Evolutionary conservation across 2,113 vertebrate species (phyloP).

Genomic region (Campylomormyrus tamandua): DNA sequence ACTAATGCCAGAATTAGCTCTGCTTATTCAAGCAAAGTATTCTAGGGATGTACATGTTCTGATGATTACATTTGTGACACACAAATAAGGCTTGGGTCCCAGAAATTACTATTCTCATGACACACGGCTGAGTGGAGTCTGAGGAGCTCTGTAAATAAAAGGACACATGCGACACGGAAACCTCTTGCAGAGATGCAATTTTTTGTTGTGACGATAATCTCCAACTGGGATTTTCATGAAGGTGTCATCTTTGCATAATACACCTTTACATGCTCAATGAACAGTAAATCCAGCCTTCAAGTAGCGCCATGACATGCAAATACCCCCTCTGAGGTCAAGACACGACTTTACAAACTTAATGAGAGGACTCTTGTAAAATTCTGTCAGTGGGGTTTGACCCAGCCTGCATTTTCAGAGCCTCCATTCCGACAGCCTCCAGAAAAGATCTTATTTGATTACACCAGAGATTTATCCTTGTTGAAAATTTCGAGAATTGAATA

Average conservation of each 20-base stretch:
- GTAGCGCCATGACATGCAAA: background rate
- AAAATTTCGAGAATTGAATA: constrained; percentile 9
- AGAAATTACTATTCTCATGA: background rate
- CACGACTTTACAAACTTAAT: background rate
- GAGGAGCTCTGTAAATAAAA: background rate
- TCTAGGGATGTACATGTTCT: background rate
- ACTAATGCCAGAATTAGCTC: background rate
- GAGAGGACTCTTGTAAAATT: background rate
- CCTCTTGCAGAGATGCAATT: background rate
- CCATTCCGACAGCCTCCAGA: background rate
- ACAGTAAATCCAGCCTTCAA: constrained; percentile 5
- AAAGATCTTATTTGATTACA: constrained; percentile 4
- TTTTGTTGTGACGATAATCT: background rate
- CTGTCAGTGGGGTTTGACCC: background rate
- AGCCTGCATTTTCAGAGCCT: background rate
- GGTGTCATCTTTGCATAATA: background rate
- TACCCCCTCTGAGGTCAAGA: background rate
- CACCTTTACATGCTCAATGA: background rate
- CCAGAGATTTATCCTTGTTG: background rate
- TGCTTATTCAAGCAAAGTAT: background rate
- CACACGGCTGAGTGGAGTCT: background rate
- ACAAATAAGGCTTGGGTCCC: background rate
- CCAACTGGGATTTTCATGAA: background rate
- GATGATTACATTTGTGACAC: background rate
- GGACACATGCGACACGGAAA: background rate